Conservation (phyloP, 2,113 vertebrate species). For the Diadophis punctatus region DNA sequence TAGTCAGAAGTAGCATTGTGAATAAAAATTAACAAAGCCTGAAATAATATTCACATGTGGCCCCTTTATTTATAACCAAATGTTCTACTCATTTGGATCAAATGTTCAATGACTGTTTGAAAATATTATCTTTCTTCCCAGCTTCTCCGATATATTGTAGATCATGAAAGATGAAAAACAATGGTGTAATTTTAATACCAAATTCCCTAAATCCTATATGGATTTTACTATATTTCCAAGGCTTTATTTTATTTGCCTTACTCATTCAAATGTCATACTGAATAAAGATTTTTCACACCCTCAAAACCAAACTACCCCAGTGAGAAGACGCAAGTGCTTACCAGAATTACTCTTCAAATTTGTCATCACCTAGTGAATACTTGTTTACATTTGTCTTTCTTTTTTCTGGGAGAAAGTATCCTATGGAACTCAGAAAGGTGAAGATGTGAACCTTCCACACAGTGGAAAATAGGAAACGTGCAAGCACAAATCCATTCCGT, state of each 20-base stretch:
- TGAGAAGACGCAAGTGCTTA: not conserved
- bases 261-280: not conserved
- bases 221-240: not conserved
- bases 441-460: not conserved
- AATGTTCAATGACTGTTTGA: not conserved
- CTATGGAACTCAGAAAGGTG: not conserved
- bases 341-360: slow-evolving; percentile 8
- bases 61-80: not conserved
- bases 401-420: not conserved
- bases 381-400: not conserved
- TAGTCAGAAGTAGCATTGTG: not conserved
- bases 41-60: not conserved
- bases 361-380: not conserved
- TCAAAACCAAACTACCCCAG: not conserved
- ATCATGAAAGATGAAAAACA: not conserved
- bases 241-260: not conserved
- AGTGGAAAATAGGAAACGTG: not conserved
- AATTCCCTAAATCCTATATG: not conserved
- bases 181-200: not conserved
- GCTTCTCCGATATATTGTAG: not conserved
- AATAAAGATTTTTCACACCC: not conserved
- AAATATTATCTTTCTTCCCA: not conserved
- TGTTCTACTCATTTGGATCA: not conserved
- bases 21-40: not conserved
- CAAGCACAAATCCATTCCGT: not conserved